Evolutionary conservation across 2,888 invertebrate genomes (phyloP).

Genomic region (Drosophila tripunctata): DNA sequence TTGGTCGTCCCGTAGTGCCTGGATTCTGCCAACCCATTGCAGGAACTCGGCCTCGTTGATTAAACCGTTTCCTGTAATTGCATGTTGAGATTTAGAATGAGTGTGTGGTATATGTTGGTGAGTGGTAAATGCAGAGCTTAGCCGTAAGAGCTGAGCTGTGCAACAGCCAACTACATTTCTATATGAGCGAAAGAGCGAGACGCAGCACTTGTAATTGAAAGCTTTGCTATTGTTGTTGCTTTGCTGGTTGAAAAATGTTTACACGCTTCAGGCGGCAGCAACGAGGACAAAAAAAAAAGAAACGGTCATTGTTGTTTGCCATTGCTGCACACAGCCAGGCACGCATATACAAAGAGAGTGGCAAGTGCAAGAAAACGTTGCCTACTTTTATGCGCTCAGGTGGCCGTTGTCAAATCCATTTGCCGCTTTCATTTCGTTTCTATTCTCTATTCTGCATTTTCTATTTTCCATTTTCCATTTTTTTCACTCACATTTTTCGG

Average conservation of each 20-base stretch:
- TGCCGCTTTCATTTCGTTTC: slow-evolving; percentile 18
- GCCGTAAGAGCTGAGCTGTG: slow-evolving; percentile 21
- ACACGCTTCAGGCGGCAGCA: slow-evolving; percentile 52
- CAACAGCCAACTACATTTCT: slow-evolving; percentile 26
- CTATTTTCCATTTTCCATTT: neutral
- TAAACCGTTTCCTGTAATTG: slow-evolving; percentile 88
- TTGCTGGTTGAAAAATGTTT: slow-evolving; percentile 47
- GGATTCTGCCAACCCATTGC: slow-evolving; percentile 91
- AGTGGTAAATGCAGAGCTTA: slow-evolving; percentile 14
- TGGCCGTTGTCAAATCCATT: slow-evolving; percentile 46
- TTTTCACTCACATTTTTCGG: too few relatives aligned
- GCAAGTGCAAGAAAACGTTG: slow-evolving; percentile 39
- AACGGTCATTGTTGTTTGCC: slow-evolving; percentile 42
- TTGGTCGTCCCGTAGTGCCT: slow-evolving; percentile 87
- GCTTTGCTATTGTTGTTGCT: slow-evolving; percentile 37
- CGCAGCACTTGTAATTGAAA: slow-evolving; percentile 38
- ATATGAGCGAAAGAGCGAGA: neutral
- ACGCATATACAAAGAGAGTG: slow-evolving; percentile 3
- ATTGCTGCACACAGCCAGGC: slow-evolving; percentile 11
- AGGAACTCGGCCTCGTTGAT: slow-evolving; percentile 92
- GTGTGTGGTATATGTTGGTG: neutral
- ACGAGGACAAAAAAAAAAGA: slow-evolving; percentile 41
- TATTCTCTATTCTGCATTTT: slow-evolving; percentile 2
- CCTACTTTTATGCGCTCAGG: slow-evolving; percentile 57
- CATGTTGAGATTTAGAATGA: slow-evolving; percentile 21